A percentile compares a stretch with the other conserved stretches of the same genome.
phyloP scores from a whole-genome alignment of 2,888 invertebrate species.

The Drosophila formosana region DNA sequence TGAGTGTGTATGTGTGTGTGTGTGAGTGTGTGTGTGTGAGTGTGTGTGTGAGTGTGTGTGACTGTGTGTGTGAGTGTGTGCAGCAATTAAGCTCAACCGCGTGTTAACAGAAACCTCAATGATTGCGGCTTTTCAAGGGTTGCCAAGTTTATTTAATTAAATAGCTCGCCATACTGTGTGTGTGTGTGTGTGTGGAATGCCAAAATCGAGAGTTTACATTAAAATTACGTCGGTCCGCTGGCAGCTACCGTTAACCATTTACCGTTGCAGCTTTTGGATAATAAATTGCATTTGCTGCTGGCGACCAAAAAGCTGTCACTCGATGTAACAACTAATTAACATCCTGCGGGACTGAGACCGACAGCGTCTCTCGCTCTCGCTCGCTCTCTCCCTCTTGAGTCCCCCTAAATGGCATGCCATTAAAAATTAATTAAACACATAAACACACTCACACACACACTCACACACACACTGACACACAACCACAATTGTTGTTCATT shows the following conservation, averaged over 20 bases:
- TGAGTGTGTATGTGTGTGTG: background rate
- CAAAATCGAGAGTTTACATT: slow-evolving; percentile 52
- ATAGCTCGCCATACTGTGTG: slow-evolving; percentile 36
- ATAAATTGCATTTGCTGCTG: slow-evolving; percentile 46
- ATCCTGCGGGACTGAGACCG: slow-evolving; percentile 15
- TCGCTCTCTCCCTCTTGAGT: background rate
- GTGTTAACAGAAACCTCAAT: slow-evolving; percentile 55
- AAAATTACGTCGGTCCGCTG: slow-evolving; percentile 34
- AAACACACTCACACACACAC: slow-evolving; percentile 22
- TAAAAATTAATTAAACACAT: slow-evolving; percentile 63
- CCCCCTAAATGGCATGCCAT: slow-evolving; percentile 53
- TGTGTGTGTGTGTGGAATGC: slow-evolving; percentile 23
- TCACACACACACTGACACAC: slow-evolving; percentile 19
- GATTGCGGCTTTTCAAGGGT: slow-evolving; percentile 46
- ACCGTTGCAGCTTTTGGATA: slow-evolving; percentile 16
- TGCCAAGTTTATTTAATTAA: slow-evolving; percentile 65
- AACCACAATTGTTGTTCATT: slow-evolving; percentile 4
- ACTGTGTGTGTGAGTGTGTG: slow-evolving; percentile 3
- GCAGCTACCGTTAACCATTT: slow-evolving; percentile 6
- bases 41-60: slow-evolving; percentile 11
- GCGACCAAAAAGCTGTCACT: slow-evolving; percentile 34
- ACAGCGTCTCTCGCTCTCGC: background rate
- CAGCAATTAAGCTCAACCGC: slow-evolving; percentile 55
- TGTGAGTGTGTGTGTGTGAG: slow-evolving; percentile 1
- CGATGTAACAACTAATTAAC: slow-evolving; percentile 61